A percentile compares a stretch with the other conserved stretches of the same genome.
These are phyloP conservation scores for Furnarius figulus DNA, from an alignment of 2,113 vertebrate genomes.

Conservation along the genomic window DNA sequence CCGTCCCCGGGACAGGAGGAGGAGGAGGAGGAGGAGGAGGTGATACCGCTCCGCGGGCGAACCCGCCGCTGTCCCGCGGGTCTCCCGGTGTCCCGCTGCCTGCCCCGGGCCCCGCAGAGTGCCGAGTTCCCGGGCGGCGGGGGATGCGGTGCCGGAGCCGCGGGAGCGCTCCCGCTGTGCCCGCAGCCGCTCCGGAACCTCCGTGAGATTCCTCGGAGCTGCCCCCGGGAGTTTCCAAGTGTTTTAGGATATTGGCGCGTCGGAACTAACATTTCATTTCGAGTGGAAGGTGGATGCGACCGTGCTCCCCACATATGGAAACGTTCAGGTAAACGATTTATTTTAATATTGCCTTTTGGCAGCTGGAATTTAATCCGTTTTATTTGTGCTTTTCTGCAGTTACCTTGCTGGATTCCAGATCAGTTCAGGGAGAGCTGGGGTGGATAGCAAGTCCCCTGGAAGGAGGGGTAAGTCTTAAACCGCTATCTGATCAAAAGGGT, in stretches of 20 bases:
- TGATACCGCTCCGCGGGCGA: neutral
- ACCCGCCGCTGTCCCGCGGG: neutral
- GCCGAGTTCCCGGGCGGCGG: accelerated
- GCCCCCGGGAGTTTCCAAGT: neutral
- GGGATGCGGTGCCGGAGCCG: accelerated
- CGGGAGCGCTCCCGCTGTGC: neutral
- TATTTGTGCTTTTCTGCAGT: conserved; percentile 80
- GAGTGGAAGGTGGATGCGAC: conserved; percentile 13
- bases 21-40: neutral
- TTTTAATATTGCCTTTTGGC: conserved; percentile 46
- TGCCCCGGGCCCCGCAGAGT: neutral
- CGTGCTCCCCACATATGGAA: conserved; percentile 55
- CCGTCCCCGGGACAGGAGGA: neutral
- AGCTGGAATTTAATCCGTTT: conserved; percentile 71
- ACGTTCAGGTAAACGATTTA: conserved; percentile 53
- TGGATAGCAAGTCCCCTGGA: conserved; percentile 97
- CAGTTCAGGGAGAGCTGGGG: conserved; percentile 94
- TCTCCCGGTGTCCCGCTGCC: neutral
- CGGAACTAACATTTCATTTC: neutral
- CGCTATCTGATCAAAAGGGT: conserved; percentile 45
- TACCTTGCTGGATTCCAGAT: conserved; percentile 96
- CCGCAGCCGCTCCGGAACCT: neutral
- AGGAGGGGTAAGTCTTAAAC: conserved; percentile 93
- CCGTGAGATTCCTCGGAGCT: neutral
- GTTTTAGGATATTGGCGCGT: conserved; percentile 24